Percentiles rank a stretch among this genome's conserved stretches.
Evolutionary conservation across 2,888 invertebrate genomes (phyloP).

Genomic region (Caenorhabditis angaria): DNA sequence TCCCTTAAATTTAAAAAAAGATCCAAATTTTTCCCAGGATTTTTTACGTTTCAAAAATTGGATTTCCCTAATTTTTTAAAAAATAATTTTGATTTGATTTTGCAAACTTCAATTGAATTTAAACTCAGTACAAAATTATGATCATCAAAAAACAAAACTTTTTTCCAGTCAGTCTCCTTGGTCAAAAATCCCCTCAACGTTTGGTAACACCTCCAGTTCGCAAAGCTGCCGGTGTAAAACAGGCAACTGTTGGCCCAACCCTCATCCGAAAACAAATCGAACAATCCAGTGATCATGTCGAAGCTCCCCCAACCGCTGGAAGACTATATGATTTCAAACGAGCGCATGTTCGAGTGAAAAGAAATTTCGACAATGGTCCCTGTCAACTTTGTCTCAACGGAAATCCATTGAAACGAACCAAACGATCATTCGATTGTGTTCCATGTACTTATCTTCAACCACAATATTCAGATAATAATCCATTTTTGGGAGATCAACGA

Average conservation of each 20-base stretch:
- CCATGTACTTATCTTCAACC: conserved; percentile 61
- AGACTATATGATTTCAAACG: conserved; percentile 48
- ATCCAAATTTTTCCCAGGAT: no score
- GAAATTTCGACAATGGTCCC: conserved; percentile 37
- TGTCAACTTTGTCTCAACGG: conserved; percentile 61
- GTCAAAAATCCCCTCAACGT: conserved; percentile 31
- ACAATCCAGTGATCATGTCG: conserved; percentile 41
- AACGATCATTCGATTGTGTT: conserved; percentile 53
- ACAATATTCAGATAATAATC: conserved; percentile 49
- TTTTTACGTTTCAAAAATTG: no score
- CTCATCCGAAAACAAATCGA: conserved; percentile 24
- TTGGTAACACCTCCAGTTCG: conserved; percentile 14
- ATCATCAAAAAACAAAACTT: no score
- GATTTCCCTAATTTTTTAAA: no score
- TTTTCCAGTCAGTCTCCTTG: conserved; percentile 28
- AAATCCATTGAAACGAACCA: conserved; percentile 47
- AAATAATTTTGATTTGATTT: no score
- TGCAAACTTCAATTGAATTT: no score
- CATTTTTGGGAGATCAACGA: conserved; percentile 42
- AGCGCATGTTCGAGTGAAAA: conserved; percentile 44
- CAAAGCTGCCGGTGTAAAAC: conserved; percentile 20
- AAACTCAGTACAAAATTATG: no score
- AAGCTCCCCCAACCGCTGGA: conserved; percentile 49
- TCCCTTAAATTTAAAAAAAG: no score
- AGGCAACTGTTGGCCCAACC: conserved; percentile 5